Percentiles rank a stretch among this genome's conserved stretches.
phyloP scores from a whole-genome alignment of 2,888 invertebrate genomes.

The Polydrusus pterygomalis region DNA sequence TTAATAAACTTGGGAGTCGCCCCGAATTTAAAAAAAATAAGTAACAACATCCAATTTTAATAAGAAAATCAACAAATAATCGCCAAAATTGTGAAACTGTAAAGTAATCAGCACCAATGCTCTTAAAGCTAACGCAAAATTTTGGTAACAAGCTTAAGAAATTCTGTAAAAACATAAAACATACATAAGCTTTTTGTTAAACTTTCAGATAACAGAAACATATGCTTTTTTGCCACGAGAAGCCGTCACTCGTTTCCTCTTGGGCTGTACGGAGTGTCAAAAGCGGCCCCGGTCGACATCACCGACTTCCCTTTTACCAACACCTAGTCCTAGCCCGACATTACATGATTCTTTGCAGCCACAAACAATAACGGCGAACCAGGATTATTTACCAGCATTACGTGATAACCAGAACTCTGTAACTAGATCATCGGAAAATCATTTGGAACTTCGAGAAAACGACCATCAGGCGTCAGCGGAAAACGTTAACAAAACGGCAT shows the following conservation, averaged over 20 bases:
- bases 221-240: conserved; percentile 97
- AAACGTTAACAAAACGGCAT: neutral
- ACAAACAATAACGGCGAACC: conserved; percentile 62
- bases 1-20: too few relatives aligned
- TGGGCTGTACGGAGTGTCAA: conserved; percentile 95
- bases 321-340: conserved; percentile 67
- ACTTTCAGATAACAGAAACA: conserved; percentile 93
- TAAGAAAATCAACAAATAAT: too few relatives aligned
- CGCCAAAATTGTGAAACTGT: too few relatives aligned
- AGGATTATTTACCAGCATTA: neutral
- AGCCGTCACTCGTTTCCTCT: conserved; percentile 95
- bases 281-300: conserved; percentile 83
- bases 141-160: too few relatives aligned
- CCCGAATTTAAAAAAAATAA: too few relatives aligned
- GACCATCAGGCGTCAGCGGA: neutral
- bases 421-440: conserved; percentile 4
- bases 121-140: too few relatives aligned
- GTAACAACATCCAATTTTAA: too few relatives aligned
- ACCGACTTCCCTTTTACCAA: conserved; percentile 73
- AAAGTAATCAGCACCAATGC: too few relatives aligned
- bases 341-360: conserved; percentile 62
- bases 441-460: conserved; percentile 43
- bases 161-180: too few relatives aligned
- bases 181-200: conserved; percentile 11
- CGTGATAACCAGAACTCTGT: neutral